These are phyloP conservation scores for Merops nubicus DNA, from an alignment of 2,113 vertebrate species.

Conservation along the genomic window DNA sequence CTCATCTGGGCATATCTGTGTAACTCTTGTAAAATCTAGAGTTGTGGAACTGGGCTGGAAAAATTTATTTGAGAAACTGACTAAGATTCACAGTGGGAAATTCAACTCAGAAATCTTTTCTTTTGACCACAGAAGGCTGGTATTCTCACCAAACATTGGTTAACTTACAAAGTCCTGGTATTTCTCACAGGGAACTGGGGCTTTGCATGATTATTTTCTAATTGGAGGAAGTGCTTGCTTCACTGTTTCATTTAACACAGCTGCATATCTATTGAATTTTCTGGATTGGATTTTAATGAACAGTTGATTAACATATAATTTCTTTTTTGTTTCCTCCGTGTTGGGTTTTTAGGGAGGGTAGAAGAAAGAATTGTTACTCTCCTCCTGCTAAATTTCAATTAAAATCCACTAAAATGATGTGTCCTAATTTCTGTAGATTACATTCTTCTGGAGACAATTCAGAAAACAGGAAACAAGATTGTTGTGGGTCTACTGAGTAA, in stretches of 20 bases:
- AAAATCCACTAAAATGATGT: not conserved
- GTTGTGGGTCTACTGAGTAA: not conserved
- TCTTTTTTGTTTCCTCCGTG: not conserved
- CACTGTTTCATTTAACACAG: not conserved
- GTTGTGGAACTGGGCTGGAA: slow-evolving; percentile 18
- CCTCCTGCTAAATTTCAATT: not conserved
- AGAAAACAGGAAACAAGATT: not conserved
- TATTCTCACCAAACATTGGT: not conserved
- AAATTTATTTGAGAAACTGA: not conserved
- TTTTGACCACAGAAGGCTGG: not conserved
- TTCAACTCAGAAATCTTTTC: not conserved
- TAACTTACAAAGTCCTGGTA: not conserved
- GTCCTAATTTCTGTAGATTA: not conserved
- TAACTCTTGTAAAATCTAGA: not conserved
- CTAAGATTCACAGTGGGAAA: slow-evolving; percentile 7
- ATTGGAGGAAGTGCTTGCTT: not conserved
- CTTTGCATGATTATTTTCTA: not conserved
- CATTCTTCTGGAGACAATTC: not conserved
- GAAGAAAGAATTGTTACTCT: not conserved
- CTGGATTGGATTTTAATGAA: not conserved
- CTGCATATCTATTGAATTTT: slow-evolving; percentile 21
- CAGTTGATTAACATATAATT: not conserved
- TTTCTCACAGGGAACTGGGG: not conserved
- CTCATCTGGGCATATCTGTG: not conserved
- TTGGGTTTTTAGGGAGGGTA: not conserved